phyloP scores from a whole-genome alignment of 2,888 invertebrate species.

The Plusia festucae region DNA sequence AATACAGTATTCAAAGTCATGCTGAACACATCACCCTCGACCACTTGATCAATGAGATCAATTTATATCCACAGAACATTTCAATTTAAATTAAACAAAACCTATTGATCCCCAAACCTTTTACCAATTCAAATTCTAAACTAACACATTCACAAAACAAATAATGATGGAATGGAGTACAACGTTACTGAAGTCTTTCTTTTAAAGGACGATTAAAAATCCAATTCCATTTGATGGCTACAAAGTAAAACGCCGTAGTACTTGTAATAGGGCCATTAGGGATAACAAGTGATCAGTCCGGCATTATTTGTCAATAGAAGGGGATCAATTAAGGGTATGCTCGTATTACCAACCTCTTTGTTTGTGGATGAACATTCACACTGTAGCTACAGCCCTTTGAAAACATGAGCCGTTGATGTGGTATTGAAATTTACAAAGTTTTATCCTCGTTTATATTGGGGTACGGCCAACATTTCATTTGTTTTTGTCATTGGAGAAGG shows the following conservation, averaged over 20 bases:
- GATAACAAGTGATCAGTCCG: slow-evolving; percentile 45
- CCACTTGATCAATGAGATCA: background rate
- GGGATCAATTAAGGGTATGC: slow-evolving; percentile 20
- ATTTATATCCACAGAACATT: slow-evolving; percentile 6
- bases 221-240: slow-evolving; percentile 32
- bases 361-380: background rate
- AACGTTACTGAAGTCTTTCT: slow-evolving; percentile 34
- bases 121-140: slow-evolving; percentile 29
- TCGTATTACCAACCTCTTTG: slow-evolving; percentile 16
- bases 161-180: slow-evolving; percentile 34
- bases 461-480: background rate
- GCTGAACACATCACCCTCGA: slow-evolving; percentile 1
- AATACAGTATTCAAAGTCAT: slow-evolving; percentile 3
- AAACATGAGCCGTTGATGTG: background rate
- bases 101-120: slow-evolving; percentile 17
- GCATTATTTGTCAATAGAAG: slow-evolving; percentile 40
- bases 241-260: slow-evolving; percentile 37
- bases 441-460: slow-evolving; percentile 6
- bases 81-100: slow-evolving; percentile 12
- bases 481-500: slow-evolving; percentile 1
- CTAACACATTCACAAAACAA: slow-evolving; percentile 32
- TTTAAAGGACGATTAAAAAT: slow-evolving; percentile 17
- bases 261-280: slow-evolving; percentile 38
- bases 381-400: slow-evolving; percentile 6
- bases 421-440: slow-evolving; percentile 7